Conservation (phyloP, 2,797 vertebrate species). For the Chromis chromis region DNA sequence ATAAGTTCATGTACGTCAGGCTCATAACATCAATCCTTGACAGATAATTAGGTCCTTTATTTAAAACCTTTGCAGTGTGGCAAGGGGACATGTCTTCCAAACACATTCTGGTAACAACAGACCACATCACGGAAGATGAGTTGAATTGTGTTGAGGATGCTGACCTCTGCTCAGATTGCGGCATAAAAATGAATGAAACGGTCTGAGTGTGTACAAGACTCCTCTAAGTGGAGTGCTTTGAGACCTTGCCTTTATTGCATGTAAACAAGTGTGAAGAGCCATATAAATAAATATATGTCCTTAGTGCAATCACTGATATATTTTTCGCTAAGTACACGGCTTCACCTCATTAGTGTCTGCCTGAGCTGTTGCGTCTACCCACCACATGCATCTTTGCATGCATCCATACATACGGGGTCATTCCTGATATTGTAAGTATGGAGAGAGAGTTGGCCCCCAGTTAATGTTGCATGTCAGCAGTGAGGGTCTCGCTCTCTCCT, state of each 20-base stretch:
- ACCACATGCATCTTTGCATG: conserved; percentile 40
- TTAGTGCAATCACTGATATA: conserved; percentile 54
- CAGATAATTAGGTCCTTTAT: conserved; percentile 64
- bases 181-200: conserved; percentile 45
- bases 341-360: conserved; percentile 64
- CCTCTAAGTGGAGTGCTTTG: conserved; percentile 53
- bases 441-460: conserved; percentile 60
- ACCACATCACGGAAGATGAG: conserved; percentile 33
- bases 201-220: conserved; percentile 15
- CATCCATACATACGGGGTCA: conserved; percentile 50
- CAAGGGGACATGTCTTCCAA: conserved; percentile 23
- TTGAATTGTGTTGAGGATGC: conserved; percentile 29
- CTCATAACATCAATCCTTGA: conserved; percentile 58
- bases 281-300: conserved; percentile 56
- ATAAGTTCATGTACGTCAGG: conserved; percentile 66
- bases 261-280: conserved; percentile 60
- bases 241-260: conserved; percentile 60
- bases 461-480: conserved; percentile 82
- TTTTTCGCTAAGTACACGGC: conserved; percentile 62
- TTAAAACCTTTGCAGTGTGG: conserved; percentile 36
- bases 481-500: conserved; percentile 71
- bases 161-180: conserved; percentile 50
- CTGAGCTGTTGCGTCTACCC: conserved; percentile 51
- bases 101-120: conserved; percentile 32
- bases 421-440: conserved; percentile 66